A percentile compares a stretch with the other conserved stretches of the same genome.
These are phyloP conservation scores for Sebastes iracundus DNA, from an alignment of 2,797 vertebrate species.

Conservation along the genomic window DNA sequence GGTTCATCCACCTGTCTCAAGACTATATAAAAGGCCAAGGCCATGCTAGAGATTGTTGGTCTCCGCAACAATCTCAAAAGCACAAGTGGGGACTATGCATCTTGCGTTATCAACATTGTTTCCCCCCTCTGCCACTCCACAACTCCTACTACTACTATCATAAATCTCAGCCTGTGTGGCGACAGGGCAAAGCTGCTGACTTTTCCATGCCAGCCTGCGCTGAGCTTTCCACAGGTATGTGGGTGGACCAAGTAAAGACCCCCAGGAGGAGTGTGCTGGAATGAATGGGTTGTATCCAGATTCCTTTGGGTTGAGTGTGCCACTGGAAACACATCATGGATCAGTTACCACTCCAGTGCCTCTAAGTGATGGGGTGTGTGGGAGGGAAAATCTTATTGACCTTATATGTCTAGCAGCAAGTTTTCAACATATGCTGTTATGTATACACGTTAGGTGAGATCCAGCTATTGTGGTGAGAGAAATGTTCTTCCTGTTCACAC, in stretches of 20 bases:
- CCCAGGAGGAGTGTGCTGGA: constrained; percentile 18
- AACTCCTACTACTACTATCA: constrained; percentile 28
- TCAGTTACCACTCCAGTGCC: background rate
- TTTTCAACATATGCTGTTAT: background rate
- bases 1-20: background rate
- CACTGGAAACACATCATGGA: constrained; percentile 33
- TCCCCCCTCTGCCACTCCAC: constrained; percentile 1
- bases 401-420: background rate
- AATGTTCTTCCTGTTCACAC: constrained; percentile 23
- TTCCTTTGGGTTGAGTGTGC: constrained; percentile 16
- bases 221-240: constrained; percentile 35
- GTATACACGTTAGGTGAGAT: background rate
- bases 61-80: constrained; percentile 3
- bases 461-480: background rate
- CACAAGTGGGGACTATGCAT: constrained; percentile 16
- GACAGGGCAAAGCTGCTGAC: constrained; percentile 39
- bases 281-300: constrained; percentile 36
- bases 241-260: constrained; percentile 16
- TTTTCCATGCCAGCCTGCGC: constrained; percentile 40
- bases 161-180: constrained; percentile 54
- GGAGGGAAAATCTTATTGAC: background rate
- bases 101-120: constrained; percentile 41
- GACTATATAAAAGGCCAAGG: background rate
- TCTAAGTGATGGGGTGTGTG: background rate
- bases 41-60: background rate